Evolutionary conservation across 1,140 invertebrate genomes (phyloP), one percentile per base, ranked within the genome.

Genomic region (Chionoecetes opilio): DNA sequence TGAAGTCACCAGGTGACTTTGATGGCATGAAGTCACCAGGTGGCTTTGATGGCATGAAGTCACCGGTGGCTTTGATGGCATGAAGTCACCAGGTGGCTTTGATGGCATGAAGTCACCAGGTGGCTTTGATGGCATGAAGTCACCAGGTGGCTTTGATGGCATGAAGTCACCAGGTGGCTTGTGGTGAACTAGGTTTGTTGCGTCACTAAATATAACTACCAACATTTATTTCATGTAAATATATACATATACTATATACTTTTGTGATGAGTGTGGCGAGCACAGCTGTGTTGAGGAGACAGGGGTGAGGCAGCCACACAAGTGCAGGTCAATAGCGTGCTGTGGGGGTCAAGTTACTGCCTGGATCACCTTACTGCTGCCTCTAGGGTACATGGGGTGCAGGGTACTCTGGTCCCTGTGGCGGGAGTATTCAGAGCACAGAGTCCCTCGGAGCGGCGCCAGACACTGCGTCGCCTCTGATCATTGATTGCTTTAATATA

Each of bases 271-370:
- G n/a, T n/a, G n/a, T 75, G 63, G 63, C 26, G 63, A 75, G 63
- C 63, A 75, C 63, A 75, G 21, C 63, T 75, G 37, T 89, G 34
- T 38, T 89, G 37, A 37, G 37, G 37, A 38, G 14, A n/a, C 5
- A 82, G 35, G 29, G 75, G 41, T 37, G 34, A 82, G 82, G 92
- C 35, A 84, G 88, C 86, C 86, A 35, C 35, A 37, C 53, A 93
- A 93, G 93, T 75, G 93, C 86, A 35, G 82, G 37, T 31, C 17
- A 37, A 32, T n/a, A 63, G n/a, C 84, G 89, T 93, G 85, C 63
- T 87, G 46, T 85, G 53, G 26, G 89, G 93, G 46, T 93, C 93
- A 93, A 21, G 38, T 93, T 93, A 93, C n/a, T n/a, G n/a, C 93
- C 46, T 38, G 11, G 82, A 84, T 92, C 75, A 75, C 37, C 53